A percentile compares a stretch with the other conserved stretches of the same genome.
phyloP scores from a whole-genome alignment of 2,797 vertebrate genomes.

The Danio jaintianensis region DNA sequence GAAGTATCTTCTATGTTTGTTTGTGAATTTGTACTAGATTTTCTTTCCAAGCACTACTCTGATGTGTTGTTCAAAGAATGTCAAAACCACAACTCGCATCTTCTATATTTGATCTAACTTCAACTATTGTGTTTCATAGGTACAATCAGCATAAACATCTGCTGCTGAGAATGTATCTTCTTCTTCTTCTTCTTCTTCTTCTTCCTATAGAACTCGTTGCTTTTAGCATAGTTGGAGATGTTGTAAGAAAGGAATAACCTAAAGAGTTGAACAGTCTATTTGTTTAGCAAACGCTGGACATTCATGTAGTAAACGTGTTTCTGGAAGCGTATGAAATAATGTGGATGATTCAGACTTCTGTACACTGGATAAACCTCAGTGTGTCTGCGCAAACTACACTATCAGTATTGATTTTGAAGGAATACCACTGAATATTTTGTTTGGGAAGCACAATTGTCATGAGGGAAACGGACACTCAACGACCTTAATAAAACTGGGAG shows the following conservation, averaged over 20 bases:
- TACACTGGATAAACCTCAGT: not conserved
- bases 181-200: no score
- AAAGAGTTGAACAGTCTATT: not conserved
- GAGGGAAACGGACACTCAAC: not conserved
- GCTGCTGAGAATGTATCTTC: no score
- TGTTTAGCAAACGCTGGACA: not conserved
- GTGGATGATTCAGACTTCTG: not conserved
- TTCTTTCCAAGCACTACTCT: no score
- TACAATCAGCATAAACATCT: no score
- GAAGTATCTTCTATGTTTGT: no score
- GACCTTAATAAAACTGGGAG: not conserved
- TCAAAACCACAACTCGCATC: no score
- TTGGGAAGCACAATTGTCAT: not conserved
- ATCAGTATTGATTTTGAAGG: constrained; percentile 17
- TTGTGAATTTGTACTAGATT: no score
- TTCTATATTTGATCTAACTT: no score
- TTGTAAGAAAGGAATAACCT: not conserved
- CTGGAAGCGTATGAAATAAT: not conserved
- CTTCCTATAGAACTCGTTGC: no score
- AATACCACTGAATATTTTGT: not conserved
- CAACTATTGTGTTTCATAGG: no score
- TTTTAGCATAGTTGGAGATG: not conserved
- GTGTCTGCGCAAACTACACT: not conserved
- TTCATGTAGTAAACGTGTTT: not conserved
- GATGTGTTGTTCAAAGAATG: no score